phyloP scores from a whole-genome alignment of 2,888 invertebrate species.

The Lasioglossum oenotherae region DNA sequence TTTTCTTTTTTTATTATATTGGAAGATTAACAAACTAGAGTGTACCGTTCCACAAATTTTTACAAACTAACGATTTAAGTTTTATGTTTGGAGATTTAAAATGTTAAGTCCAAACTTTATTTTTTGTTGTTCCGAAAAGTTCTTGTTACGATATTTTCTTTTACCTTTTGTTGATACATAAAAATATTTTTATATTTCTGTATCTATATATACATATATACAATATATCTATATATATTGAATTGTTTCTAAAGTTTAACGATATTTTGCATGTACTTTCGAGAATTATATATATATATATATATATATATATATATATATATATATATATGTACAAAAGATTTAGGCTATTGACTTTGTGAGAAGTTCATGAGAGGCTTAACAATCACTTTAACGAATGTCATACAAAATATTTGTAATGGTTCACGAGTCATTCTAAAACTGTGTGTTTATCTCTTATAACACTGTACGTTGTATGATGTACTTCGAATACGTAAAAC shows the following conservation, averaged over 20 bases:
- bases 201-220: background rate
- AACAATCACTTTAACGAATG: conserved; percentile 40
- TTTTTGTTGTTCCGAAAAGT: background rate
- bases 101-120: conserved; percentile 8
- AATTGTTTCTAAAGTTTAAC: background rate
- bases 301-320: too few relatives aligned
- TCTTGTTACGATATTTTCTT: conserved; percentile 9
- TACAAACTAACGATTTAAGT: background rate
- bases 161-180: background rate
- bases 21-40: conserved; percentile 17
- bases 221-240: background rate
- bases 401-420: conserved; percentile 49
- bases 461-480: conserved; percentile 45
- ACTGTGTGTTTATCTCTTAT: conserved; percentile 54
- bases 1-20: conserved; percentile 15
- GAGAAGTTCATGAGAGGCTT: conserved; percentile 19
- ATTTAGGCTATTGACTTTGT: conserved; percentile 32
- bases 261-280: conserved; percentile 5
- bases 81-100: conserved; percentile 16
- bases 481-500: conserved; percentile 35
- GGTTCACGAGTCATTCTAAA: conserved; percentile 51
- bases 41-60: background rate
- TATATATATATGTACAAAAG: conserved; percentile 9
- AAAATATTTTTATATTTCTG: conserved; percentile 16
- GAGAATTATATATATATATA: background rate